Evolutionary conservation across 2,888 invertebrate species (phyloP), one percentile per base, ranked within the genome.

Genomic region (Meta bourneti): DNA sequence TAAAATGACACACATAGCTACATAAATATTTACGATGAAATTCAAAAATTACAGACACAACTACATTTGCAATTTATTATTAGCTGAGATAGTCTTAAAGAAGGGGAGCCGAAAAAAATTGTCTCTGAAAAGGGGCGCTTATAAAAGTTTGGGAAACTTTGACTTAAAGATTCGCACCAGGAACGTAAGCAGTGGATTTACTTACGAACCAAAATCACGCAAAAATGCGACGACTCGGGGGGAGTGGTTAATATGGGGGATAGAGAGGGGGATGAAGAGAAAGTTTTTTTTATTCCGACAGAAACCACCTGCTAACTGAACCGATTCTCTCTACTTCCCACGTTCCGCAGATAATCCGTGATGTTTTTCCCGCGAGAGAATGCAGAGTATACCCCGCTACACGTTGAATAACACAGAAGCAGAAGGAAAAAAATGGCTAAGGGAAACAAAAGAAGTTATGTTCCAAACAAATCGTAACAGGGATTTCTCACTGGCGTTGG

Each of bases 291-390:
- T 48, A 52, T 75, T n/a, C 61, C 54, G 34, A 19, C 52, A 84
- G 54, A 52, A 84, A 51, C 84, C 90, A 90, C 90, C 90, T 90
- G 90, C 90, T 79, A 71, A 78, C 78, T 79, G 61, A 81, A 81
- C 70, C 74, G 48, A 49, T 34, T 34, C 52, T 61, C n/a, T 51
- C 87, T 72, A 16, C 87, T 81, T 81, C 81, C 87, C 79, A 87
- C 88, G 88, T 89, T 89, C 20, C 51, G 61, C 81, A 82, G 81
- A 70, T 82, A 49, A 70, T 49, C 34, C 61, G 61, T 54, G 69
- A 20, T 13, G 79, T 79, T 69, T 52, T 89, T 89, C 81, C 88
- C 81, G 79, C 80, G 88, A 74, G 87, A 87, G 49, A 87, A 71
- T 51, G 70, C 13, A 34, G 48, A n/a, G 70, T 79, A 84, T 70